Base-by-base conservation (phyloP, 2,113 vertebrate species). In the Pavo muticus region DNA sequence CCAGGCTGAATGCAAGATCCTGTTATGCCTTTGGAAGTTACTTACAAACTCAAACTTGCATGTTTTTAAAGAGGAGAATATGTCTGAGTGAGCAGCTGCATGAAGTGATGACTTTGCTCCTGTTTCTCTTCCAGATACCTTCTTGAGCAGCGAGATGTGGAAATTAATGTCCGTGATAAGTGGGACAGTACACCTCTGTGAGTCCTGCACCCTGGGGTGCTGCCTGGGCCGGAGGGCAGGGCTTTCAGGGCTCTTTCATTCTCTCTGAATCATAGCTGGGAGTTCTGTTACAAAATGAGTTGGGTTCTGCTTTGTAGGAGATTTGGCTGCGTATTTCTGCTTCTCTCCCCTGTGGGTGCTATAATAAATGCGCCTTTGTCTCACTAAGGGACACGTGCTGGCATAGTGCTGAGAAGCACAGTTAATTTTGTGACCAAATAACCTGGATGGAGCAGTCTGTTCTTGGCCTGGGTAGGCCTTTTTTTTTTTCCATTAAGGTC, bases 111-210 rank as follows among this genome's bases (percentile, higher is more conserved):
- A 93, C 61, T 74, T 82, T 79, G 40, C 52, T 90, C 29, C 87
- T 14, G 40, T 35, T 84, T 92, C 79, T 95, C 18, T 93, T 94
- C 65, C 91, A 99, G 99, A 96, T 99, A 99, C 96, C 98, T 99
- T 97, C 98, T 99, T 96, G 99, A 99, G 84, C 99, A 99, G 97
- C 98, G 99, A 86, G 99, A 99, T 69, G 99, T 99, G 97, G 99
- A 99, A 96, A 98, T 99, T 91, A 99, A 99, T 95, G 98, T 99
- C 60, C 98, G 98, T 93, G 99, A 99, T 95, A 99, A 99, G 88
- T 99, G 99, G 99, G 99, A 99, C 98, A 99, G 99, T 96, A 99
- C 99, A 50, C 99, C 99, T 3, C 95, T 99, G 99, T 99, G 98
- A 99, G 99, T 98, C 91, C 50, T 72, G 75, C 61, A 56, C 63